phyloP scores from a whole-genome alignment of 2,113 vertebrate genomes.

The Festucalex cinctus region DNA sequence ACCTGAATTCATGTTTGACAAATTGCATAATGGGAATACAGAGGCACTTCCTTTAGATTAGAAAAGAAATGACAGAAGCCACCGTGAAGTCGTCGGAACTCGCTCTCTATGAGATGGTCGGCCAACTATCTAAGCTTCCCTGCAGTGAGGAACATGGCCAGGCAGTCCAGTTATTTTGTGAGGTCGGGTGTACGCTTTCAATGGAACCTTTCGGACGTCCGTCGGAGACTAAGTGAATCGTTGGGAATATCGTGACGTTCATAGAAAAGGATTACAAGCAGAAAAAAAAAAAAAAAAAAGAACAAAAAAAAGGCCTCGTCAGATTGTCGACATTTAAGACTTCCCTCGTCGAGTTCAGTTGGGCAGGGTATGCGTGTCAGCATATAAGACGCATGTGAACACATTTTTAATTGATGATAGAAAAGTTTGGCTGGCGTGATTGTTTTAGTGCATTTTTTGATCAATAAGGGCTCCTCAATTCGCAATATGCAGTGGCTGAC shows the following conservation, averaged over 20 bases:
- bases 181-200: slow-evolving; percentile 53
- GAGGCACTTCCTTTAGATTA: slow-evolving; percentile 81
- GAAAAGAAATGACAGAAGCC: slow-evolving; percentile 73
- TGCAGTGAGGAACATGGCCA: slow-evolving; percentile 71
- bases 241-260: slow-evolving; percentile 17
- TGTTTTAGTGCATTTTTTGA: slow-evolving; percentile 66
- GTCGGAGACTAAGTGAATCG: slow-evolving; percentile 14
- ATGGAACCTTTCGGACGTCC: slow-evolving; percentile 4
- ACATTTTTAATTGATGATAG: slow-evolving; percentile 16
- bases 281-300: slow-evolving; percentile 36
- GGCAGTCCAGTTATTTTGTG: slow-evolving; percentile 84
- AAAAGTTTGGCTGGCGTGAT: slow-evolving; percentile 58
- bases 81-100: slow-evolving; percentile 53
- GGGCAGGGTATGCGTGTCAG: slow-evolving; percentile 18
- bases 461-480: slow-evolving; percentile 57
- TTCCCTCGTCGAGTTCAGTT: slow-evolving; percentile 64
- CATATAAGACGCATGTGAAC: slow-evolving; percentile 10
- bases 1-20: slow-evolving; percentile 82
- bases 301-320: slow-evolving; percentile 64
- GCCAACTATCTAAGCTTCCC: slow-evolving; percentile 66
- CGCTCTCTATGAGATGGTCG: slow-evolving; percentile 61
- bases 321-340: slow-evolving; percentile 70
- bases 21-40: slow-evolving; percentile 84
- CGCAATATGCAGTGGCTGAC: slow-evolving; percentile 36
- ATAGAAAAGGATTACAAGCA: slow-evolving; percentile 43